Evolutionary conservation across 2,888 invertebrate species (phyloP), one percentile per base, ranked within the genome.

Genomic region (Tenthredo amoena): DNA sequence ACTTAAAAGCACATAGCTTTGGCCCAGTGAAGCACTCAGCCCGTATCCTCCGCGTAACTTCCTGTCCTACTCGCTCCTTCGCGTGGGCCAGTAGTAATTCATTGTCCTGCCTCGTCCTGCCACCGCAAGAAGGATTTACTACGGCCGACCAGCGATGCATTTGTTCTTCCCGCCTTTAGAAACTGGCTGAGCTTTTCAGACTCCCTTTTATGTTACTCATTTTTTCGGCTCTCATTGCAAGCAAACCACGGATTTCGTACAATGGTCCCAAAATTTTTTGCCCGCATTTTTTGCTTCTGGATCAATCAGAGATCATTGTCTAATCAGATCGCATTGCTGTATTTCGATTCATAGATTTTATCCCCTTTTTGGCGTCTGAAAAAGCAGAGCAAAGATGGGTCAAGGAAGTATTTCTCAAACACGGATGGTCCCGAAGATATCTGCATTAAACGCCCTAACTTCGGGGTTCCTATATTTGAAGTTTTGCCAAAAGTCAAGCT

Each of bases 41-140:
- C 76, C 76, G 76, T 47, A 76, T 76, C 76, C 76, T 76, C 31
- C 47, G 76, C 26, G 47, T 76, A 76, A 76, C 76, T 76, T 76
- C 76, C 76, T 76, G 76, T 76, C 76, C 47, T 76, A 26, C 47
- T 76, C 76, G 76, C 76, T 47, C 47, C 37, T 47, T 7, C 76
- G 31, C 47, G 31, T 43, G 26, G 26, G 76, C 26, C 47, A 76
- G 76, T 76, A 76, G 76, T 76, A 76, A 76, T 76, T 76, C 76
- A 76, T 76, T 76, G 76, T 76, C 76, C 76, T 76, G 76, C 76
- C 43, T 47, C 26, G 76, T 76, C 76, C 26, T 76, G 43, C 47
- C 76, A 76, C 76, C 76, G 50, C 76, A 76, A 76, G 76, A 76
- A 76, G 76, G 76, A 76, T 76, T 76, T 76, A 76, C 76, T 76